Base-by-base conservation (phyloP, 2,888 invertebrate species). In the Autographa pulchrina region DNA sequence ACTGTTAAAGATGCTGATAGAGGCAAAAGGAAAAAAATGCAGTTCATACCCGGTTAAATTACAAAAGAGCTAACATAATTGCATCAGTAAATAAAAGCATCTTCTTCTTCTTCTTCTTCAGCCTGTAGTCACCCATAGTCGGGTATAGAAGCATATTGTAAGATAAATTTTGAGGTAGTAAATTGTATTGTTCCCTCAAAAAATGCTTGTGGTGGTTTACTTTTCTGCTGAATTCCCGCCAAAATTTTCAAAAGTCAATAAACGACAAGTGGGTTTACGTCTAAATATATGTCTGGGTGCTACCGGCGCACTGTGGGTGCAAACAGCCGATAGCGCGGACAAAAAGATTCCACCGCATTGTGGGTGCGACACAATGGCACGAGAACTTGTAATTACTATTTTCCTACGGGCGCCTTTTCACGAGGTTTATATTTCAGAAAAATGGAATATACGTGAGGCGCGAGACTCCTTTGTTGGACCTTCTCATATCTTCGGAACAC, bases 301-400 rank as follows among this genome's bases (percentile, higher is more conserved):
- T 79, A 78, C 78, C 62, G 74, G 77, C 82, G 91, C 92, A 90
- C 92, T 89, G 90, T 91, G 93, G 89, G 94, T 95, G 95, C 95
- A 90, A 93, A 92, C 92, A 86, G 88, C 90, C 92, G 96, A 95
- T 95, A 95, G 89, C 90, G 88, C 86, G 92, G 92, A 96, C 96
- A 96, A 95, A 96, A 95, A 96, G 95, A 93, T 94, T 94, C 94
- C 93, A 87, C 88, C 83, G 90, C 92, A 95, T 96, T 96, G 96
- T 95, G 91, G 85, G 74, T 81, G 77, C 74, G 77, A 87, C 91
- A 96, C 96, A 95, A 95, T 94, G 86, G 90, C 87, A 82, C 88
- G 88, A 87, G 92, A 93, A 94, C 92, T 95, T 96, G 94, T 95
- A 96, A 96, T 96, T 96, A 96, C 95, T 94, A 94, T 94, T 94